Conservation (phyloP, 2,797 vertebrate genomes). For the Holocentrus rufus region DNA sequence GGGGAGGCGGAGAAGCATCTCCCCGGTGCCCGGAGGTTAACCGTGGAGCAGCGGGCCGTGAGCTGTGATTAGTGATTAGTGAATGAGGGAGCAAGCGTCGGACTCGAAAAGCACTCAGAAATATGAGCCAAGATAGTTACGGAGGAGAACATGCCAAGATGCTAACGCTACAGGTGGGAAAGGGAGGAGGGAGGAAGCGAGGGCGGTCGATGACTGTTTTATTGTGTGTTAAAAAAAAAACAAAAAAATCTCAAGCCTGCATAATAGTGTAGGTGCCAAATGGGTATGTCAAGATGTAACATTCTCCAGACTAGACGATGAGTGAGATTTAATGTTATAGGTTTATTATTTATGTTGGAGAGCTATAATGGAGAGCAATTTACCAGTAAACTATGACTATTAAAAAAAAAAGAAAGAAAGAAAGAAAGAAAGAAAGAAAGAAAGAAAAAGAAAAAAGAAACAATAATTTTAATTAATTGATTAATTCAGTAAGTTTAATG, state of each 20-base stretch:
- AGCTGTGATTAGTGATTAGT: slow-evolving; percentile 70
- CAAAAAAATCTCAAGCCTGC: too few relatives aligned
- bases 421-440: too few relatives aligned
- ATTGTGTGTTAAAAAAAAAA: neutral
- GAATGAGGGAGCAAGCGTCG: slow-evolving; percentile 43
- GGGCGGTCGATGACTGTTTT: neutral
- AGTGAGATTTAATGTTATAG: slow-evolving; percentile 7
- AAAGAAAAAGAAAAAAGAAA: too few relatives aligned
- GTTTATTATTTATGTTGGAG: slow-evolving; percentile 17
- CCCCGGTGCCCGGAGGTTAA: slow-evolving; percentile 73
- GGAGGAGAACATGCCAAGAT: slow-evolving; percentile 57
- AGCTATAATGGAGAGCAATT: slow-evolving; percentile 15
- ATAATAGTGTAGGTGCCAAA: slow-evolving; percentile 14
- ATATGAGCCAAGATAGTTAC: slow-evolving; percentile 59
- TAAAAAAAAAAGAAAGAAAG: too few relatives aligned
- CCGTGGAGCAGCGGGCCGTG: slow-evolving; percentile 59
- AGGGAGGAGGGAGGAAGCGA: slow-evolving; percentile 6
- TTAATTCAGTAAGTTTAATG: too few relatives aligned
- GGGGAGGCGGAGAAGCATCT: slow-evolving; percentile 58
- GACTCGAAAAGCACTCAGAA: slow-evolving; percentile 37
- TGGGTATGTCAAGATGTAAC: slow-evolving; percentile 40
- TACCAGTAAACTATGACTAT: neutral
- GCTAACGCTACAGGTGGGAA: slow-evolving; percentile 50
- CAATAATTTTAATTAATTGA: too few relatives aligned
- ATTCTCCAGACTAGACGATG: slow-evolving; percentile 12